Evolutionary conservation across 2,888 invertebrate genomes (phyloP).

Genomic region (Alloplasta piceator): DNA sequence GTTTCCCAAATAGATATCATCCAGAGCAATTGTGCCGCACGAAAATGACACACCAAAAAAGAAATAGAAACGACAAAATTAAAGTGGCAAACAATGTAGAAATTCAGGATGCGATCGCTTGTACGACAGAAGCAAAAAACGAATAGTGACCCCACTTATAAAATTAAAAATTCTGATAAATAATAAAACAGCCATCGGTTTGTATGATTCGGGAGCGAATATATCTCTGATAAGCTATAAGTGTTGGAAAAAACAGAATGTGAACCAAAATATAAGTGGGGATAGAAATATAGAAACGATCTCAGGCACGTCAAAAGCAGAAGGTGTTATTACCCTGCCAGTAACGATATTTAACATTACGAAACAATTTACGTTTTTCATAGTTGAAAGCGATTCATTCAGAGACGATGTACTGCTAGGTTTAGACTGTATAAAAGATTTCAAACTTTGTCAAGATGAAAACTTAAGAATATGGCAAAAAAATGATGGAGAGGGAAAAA

Average conservation of each 20-base stretch:
- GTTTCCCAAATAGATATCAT: conserved; percentile 50
- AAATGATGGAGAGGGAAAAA: not conserved
- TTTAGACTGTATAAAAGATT: conserved; percentile 50
- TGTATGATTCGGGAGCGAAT: conserved; percentile 51
- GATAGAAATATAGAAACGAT: conserved; percentile 44
- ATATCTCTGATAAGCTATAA: conserved; percentile 40
- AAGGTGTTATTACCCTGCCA: conserved; percentile 23
- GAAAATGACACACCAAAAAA: conserved; percentile 32
- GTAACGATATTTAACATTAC: conserved; percentile 20
- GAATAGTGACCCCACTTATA: conserved; percentile 45
- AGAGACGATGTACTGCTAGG: conserved; percentile 44
- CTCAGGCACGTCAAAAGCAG: conserved; percentile 38
- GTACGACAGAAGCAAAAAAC: conserved; percentile 60
- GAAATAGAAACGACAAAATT: conserved; percentile 38
- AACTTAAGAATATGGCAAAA: conserved; percentile 45
- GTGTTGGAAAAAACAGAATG: conserved; percentile 9
- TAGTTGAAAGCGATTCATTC: conserved; percentile 49
- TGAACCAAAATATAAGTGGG: conserved; percentile 50
- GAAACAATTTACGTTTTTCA: conserved; percentile 37
- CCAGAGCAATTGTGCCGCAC: conserved; percentile 42
- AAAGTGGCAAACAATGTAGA: conserved; percentile 35
- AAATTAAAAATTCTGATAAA: conserved; percentile 49
- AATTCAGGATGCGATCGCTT: conserved; percentile 30
- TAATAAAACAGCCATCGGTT: conserved; percentile 26
- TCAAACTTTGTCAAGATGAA: conserved; percentile 53